phyloP scores from a whole-genome alignment of 2,888 invertebrate species.

The Leptura quadrifasciata region DNA sequence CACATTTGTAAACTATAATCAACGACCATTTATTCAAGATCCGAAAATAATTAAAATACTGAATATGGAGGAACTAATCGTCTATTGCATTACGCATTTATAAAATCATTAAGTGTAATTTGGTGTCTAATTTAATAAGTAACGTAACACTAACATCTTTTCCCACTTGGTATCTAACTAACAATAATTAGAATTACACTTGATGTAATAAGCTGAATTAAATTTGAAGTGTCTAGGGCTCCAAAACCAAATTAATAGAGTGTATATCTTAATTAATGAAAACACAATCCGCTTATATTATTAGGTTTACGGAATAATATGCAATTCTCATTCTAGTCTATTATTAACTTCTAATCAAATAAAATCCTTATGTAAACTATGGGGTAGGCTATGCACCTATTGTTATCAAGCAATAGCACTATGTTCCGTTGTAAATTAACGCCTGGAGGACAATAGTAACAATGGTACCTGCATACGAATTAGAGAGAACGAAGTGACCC shows the following conservation, averaged over 20 bases:
- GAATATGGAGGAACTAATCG: too few relatives aligned
- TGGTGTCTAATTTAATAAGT: too few relatives aligned
- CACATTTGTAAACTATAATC: too few relatives aligned
- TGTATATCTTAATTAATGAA: neutral
- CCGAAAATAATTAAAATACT: too few relatives aligned
- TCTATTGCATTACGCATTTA: too few relatives aligned
- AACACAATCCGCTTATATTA: neutral
- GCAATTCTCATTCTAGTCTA: neutral
- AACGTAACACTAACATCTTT: too few relatives aligned
- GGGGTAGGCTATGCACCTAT: conserved; percentile 26
- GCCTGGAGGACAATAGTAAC: conserved; percentile 30
- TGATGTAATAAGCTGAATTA: neutral
- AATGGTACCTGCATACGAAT: conserved; percentile 33
- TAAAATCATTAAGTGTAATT: too few relatives aligned
- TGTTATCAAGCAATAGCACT: conserved; percentile 44
- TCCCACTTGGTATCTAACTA: too few relatives aligned
- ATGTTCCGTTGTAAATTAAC: conserved; percentile 43
- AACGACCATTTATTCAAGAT: too few relatives aligned
- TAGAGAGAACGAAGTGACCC: conserved; percentile 18
- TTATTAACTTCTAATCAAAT: conserved; percentile 36
- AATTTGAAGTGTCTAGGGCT: neutral
- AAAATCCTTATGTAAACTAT: conserved; percentile 35
- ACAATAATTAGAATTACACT: too few relatives aligned
- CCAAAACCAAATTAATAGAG: too few relatives aligned
- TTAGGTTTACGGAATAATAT: neutral